Base-by-base conservation (phyloP, 2,797 vertebrate genomes). In the Microctenopoma stevenorrisi region DNA sequence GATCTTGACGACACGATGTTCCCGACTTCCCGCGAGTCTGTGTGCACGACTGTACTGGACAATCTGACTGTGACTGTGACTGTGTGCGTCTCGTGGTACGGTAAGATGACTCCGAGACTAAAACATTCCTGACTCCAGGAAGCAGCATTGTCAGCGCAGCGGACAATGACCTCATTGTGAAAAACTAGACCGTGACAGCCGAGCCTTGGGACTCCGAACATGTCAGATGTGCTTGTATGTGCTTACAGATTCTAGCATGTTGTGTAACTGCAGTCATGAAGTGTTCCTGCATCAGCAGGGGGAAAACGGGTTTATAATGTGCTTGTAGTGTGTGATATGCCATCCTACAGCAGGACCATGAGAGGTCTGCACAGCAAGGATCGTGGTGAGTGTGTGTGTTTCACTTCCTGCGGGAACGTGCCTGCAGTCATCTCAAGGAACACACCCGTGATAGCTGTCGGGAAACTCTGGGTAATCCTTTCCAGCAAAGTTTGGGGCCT, bases 131-230 rank as follows among this genome's bases (percentile, higher is more conserved):
- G 5, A 26, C 52, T 55, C 13, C 50, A 52, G 44, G 52, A 75
- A 62, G 58, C 46, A 42, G 54, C 1, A 2, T 14, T 11, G 51
- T 72, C 60, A 72, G 43, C 14, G 52, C 52, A 58, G 37, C 3
- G 0, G 13, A 49, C 8, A 15, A 78, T 67, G 57, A 80, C 71
- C 74, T 82, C 83, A 85, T 60, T 58, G 50, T 72, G 42, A 77
- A 66, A 57, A 75, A 72, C 40, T 48, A 54, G 63, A 48, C 22
- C 47, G 47, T 72, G 51, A 76, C 63, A 74, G 64, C 52, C 50
- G 64, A 78, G 52, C 13, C 12, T 10, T 48, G 67, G 43, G 67
- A 71, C 38, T 49, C 28, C 5, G 8, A 15, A 52, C 38, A 11
- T n/a, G 7, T 10, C 14, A 4, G 15, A 44, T 43, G 12, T 48